phyloP scores from a whole-genome alignment of 2,113 vertebrate species.

The Lamprologus tigripictilis region DNA sequence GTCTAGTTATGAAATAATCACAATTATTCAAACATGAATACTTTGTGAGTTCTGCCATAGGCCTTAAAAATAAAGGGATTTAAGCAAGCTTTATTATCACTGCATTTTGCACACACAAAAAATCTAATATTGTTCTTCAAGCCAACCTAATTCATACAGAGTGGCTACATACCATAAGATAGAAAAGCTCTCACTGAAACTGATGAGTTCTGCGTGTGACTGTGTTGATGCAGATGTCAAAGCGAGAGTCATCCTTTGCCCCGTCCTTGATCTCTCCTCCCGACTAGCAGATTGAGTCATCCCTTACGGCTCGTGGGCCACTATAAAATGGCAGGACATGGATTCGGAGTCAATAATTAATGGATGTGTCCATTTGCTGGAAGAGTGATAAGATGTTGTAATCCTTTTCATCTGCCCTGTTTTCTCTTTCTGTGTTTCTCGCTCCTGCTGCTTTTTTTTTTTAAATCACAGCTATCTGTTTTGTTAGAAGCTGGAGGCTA shows the following conservation, averaged over 20 bases:
- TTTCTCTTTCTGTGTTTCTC: background rate
- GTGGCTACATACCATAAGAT: background rate
- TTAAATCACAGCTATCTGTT: background rate
- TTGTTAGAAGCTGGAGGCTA: background rate
- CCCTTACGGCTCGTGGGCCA: constrained; percentile 11
- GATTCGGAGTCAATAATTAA: constrained; percentile 38
- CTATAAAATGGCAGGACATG: constrained; percentile 33
- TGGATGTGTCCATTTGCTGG: constrained; percentile 29
- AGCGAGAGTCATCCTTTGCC: constrained; percentile 6
- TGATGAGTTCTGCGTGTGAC: background rate
- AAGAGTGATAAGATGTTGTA: constrained; percentile 16
- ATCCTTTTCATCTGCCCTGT: constrained; percentile 6
- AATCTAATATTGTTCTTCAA: background rate
- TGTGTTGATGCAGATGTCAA: constrained; percentile 6
- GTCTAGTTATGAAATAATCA: background rate
- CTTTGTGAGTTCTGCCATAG: background rate
- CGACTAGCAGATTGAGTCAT: constrained; percentile 25
- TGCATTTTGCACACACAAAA: background rate
- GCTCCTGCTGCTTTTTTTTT: background rate
- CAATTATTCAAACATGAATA: background rate
- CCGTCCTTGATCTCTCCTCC: constrained; percentile 32
- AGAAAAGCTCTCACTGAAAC: background rate
- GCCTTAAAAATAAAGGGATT: background rate
- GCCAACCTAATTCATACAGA: background rate
- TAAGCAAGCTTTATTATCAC: background rate